Base-by-base conservation (phyloP, 37 sponge, comb jelly and placozoan genomes). In the Haliclona indistincta region DNA sequence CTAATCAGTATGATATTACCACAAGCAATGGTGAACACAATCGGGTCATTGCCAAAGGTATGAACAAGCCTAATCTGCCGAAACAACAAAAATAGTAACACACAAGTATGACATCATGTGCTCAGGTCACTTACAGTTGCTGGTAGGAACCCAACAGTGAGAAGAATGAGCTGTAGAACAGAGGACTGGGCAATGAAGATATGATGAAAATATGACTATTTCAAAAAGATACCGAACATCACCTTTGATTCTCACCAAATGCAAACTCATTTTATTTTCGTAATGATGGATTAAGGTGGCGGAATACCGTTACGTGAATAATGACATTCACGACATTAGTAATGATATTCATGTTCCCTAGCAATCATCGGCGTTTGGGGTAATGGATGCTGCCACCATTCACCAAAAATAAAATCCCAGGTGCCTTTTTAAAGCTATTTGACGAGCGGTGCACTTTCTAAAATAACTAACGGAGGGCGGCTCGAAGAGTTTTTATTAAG, bases 121-220 rank as follows among this genome's bases (percentile, higher is more conserved):
- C 10, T 47, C 15, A 47, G 51, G 15, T 47, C 13, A 63, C 76
- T 76, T 44, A 76, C 76, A 41, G 64, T 63, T 33, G 30, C 80
- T 62, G 87, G 87, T 7, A 86, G 56, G 25, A 86, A 75, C n/a
- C 81, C 69, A 25, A 72, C 56, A 49, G 67, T 53, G 10, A 86
- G 65, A 10, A 86, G 70, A 56, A 56, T 69, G 33, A 86, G 28
- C 85, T 85, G 47, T 41, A 43, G 8, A 39, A 38, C 6, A 39
- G 39, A 58, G 25, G 28, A 58, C 7, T 25, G n/a, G n/a, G 28
- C 7, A 26, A 25, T n/a, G n/a, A 6, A 58, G 28, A 20, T 25
- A 58, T 8, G 60, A 17, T 17, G 15, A 47, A 15, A 47, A 17
- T 10, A 17, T 17, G 51, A n/a, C n/a, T n/a, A n/a, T n/a, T n/a